These are phyloP conservation scores for Vulpes vulpes DNA, from an alignment of 2,113 vertebrate genomes.

Conservation along the genomic window DNA sequence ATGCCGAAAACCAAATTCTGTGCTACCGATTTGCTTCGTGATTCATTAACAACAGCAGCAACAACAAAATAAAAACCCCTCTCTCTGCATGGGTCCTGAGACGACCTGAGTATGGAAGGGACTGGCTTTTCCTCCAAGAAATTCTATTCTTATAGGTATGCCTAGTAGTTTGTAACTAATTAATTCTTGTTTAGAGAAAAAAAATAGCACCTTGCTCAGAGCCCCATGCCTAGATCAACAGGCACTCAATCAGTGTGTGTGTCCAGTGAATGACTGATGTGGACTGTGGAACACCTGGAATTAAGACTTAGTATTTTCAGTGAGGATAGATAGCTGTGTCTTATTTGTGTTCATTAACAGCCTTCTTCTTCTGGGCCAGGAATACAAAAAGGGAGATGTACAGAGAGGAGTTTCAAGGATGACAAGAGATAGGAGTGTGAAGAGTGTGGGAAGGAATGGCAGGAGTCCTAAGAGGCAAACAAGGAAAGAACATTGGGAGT, in stretches of 20 bases:
- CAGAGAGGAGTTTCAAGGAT: not conserved
- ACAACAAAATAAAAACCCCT: not conserved
- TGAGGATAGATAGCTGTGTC: not conserved
- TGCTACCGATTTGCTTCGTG: not conserved
- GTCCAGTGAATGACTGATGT: constrained; percentile 29
- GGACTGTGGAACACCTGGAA: not conserved
- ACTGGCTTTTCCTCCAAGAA: constrained; percentile 52
- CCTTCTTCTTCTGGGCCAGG: not conserved
- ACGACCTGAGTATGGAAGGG: not conserved
- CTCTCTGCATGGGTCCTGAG: not conserved
- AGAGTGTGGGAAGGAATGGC: not conserved
- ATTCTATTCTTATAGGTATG: constrained; percentile 62
- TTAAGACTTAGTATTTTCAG: constrained; percentile 59
- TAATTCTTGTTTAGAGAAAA: constrained; percentile 55
- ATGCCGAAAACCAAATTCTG: not conserved
- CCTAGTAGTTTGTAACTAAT: constrained; percentile 50
- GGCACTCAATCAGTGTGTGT: not conserved
- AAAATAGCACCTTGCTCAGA: not conserved
- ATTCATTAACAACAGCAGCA: not conserved
- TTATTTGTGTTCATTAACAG: constrained; percentile 19
- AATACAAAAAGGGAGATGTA: not conserved
- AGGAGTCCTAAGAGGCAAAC: not conserved
- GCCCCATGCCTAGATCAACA: not conserved
- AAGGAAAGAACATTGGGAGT: not conserved
- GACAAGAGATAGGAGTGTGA: not conserved